Percentiles rank a stretch among this genome's conserved stretches.
These are phyloP conservation scores for Pollachius pollachius DNA, from an alignment of 2,113 vertebrate species.

Conservation along the genomic window DNA sequence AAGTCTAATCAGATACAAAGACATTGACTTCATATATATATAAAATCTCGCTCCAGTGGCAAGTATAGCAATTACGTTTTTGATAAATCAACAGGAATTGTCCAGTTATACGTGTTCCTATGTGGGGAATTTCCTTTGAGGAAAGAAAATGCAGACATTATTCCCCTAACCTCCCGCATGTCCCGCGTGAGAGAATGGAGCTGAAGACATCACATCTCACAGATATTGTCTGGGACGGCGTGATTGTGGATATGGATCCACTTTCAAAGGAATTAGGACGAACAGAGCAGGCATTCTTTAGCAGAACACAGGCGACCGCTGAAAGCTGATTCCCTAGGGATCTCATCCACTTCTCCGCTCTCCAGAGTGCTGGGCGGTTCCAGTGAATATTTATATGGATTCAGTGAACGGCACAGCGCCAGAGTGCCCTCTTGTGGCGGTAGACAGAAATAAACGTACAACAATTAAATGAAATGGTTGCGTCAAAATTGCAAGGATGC, in stretches of 20 bases:
- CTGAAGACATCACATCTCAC: not conserved
- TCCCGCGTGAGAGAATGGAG: not conserved
- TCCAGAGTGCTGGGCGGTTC: no score
- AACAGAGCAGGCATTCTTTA: constrained; percentile 27
- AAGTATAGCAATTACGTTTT: no score
- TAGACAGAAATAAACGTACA: not conserved
- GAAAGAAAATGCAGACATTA: no score
- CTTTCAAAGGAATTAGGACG: constrained; percentile 40
- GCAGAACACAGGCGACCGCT: constrained; percentile 22
- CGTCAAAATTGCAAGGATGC: no score
- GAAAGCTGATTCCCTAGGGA: not conserved
- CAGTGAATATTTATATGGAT: no score
- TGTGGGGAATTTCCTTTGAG: no score
- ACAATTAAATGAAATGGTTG: not conserved
- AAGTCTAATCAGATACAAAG: no score
- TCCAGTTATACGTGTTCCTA: no score
- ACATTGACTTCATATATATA: no score
- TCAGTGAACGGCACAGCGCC: not conserved
- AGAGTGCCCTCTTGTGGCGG: constrained; percentile 37
- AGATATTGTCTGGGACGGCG: not conserved
- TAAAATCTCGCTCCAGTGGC: no score
- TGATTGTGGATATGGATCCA: constrained; percentile 17
- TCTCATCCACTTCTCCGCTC: not conserved
- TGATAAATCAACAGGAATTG: no score
- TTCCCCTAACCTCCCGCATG: not conserved